Conservation (phyloP, 2,888 invertebrate species). For the Calameuta idolon region DNA sequence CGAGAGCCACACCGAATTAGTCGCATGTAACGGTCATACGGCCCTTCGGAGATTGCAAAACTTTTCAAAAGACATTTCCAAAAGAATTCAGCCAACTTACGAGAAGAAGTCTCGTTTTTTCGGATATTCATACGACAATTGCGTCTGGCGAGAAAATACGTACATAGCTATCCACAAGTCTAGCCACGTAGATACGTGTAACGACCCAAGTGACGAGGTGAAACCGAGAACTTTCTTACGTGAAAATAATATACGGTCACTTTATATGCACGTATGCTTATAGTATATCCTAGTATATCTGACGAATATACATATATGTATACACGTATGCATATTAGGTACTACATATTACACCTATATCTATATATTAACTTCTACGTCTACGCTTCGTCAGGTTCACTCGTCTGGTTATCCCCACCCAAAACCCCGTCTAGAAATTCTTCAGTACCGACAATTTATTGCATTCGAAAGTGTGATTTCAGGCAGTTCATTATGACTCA, state of each 20-base stretch:
- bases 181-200: neutral
- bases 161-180: neutral
- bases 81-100: neutral
- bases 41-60: neutral
- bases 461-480: constrained; percentile 46
- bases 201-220: constrained; percentile 12
- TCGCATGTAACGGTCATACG: neutral
- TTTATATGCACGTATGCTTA: constrained; percentile 21
- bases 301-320: neutral
- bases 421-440: neutral
- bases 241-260: constrained; percentile 37
- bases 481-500: constrained; percentile 22
- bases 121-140: neutral
- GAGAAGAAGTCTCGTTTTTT: neutral
- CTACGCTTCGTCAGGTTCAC: neutral
- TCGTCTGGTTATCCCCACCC: neutral
- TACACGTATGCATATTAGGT: neutral
- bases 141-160: neutral
- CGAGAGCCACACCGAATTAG: neutral
- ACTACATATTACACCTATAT: neutral
- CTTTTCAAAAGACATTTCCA: neutral
- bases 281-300: constrained; percentile 6
- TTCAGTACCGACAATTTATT: constrained; percentile 32
- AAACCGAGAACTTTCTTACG: constrained; percentile 37
- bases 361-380: neutral